Percentiles rank a stretch among this genome's conserved stretches.
Evolutionary conservation across 2,113 vertebrate species (phyloP).

Genomic region (Elephas maximus): DNA sequence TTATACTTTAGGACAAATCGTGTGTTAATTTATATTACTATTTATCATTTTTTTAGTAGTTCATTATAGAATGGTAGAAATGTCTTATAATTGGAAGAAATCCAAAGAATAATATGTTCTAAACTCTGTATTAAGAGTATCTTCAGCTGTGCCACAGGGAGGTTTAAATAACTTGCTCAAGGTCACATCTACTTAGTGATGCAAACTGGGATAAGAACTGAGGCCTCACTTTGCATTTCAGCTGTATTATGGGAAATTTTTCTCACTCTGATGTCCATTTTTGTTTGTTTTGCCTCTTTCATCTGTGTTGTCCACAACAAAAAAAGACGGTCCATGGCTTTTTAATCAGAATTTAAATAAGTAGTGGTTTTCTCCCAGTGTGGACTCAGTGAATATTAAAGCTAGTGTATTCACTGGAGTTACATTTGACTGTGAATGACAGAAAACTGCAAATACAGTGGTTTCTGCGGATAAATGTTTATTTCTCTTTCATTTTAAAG

Average conservation of each 20-base stretch:
- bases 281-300: background rate
- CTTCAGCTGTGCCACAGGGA: too few relatives aligned
- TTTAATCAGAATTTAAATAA: constrained; percentile 36
- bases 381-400: background rate
- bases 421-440: background rate
- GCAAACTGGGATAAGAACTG: background rate
- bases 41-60: background rate
- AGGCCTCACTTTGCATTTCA: background rate
- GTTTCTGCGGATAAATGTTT: background rate
- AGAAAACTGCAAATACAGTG: background rate
- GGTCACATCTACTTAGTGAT: background rate
- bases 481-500: background rate
- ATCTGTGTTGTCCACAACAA: background rate
- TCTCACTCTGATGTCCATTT: background rate
- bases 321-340: background rate
- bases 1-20: background rate
- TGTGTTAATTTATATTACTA: background rate
- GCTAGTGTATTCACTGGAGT: background rate
- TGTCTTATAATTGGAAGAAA: too few relatives aligned
- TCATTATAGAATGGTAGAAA: background rate
- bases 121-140: too few relatives aligned
- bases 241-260: background rate
- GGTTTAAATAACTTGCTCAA: too few relatives aligned
- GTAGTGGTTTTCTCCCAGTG: background rate
- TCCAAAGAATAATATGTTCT: too few relatives aligned